These are phyloP conservation scores for Mormyrus lacerda DNA, from an alignment of 2,113 vertebrate species.

Conservation along the genomic window DNA sequence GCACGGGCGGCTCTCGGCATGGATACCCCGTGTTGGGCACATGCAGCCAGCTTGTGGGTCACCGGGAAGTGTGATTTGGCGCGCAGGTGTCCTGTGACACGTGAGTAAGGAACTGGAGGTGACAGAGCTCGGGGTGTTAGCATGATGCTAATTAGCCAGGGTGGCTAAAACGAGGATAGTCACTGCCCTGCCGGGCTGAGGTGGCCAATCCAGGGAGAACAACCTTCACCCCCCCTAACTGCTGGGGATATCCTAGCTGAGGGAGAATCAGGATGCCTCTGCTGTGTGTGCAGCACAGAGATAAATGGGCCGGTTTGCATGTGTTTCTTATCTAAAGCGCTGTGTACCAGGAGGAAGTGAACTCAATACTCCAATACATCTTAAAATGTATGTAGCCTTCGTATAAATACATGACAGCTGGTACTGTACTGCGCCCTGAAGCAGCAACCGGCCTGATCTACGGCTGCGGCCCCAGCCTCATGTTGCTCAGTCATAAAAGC, in stretches of 20 bases:
- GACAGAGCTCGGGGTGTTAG: background rate
- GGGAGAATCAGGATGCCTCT: background rate
- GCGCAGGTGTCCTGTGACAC: background rate
- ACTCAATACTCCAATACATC: background rate
- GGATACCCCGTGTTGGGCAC: background rate
- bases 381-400: background rate
- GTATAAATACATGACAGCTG: slow-evolving; percentile 8
- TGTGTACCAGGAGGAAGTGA: background rate
- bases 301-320: background rate
- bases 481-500: background rate
- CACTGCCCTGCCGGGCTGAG: background rate
- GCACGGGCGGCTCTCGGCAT: background rate
- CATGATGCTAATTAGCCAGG: background rate
- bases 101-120: background rate
- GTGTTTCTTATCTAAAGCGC: background rate
- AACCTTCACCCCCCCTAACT: background rate
- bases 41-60: background rate
- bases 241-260: background rate
- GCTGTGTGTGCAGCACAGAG: background rate
- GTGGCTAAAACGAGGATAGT: background rate
- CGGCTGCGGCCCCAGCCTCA: background rate
- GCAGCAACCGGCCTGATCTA: background rate
- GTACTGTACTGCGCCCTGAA: background rate
- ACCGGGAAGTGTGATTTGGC: background rate
- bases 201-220: background rate